Conservation (phyloP, 1,140 invertebrate species). For the Stegodyphus mimosarum region DNA sequence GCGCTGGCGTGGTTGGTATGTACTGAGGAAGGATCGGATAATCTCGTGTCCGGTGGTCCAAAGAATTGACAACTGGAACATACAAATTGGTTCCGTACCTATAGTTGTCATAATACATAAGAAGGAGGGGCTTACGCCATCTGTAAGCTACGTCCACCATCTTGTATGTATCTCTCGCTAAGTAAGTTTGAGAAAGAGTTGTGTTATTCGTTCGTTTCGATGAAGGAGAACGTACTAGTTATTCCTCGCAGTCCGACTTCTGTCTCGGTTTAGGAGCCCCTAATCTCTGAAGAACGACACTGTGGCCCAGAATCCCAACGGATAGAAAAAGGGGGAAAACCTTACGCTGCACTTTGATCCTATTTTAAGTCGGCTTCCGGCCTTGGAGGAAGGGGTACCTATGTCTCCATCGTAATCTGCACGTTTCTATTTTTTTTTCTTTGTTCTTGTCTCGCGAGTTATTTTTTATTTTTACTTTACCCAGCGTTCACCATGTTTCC, state of each 20-base stretch:
- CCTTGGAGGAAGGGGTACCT: conserved; percentile 32
- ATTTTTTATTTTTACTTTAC: background rate
- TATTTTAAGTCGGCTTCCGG: conserved; percentile 40
- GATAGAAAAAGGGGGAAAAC: conserved; percentile 2
- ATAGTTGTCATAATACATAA: conserved; percentile 61
- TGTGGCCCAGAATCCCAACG: conserved; percentile 33
- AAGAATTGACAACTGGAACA: conserved; percentile 39
- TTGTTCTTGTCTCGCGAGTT: background rate
- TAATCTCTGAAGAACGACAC: background rate
- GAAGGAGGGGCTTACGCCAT: conserved; percentile 51
- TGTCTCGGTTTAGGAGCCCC: conserved; percentile 1
- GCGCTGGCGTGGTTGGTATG: conserved; percentile 34
- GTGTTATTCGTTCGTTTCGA: conserved; percentile 28
- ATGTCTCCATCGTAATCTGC: background rate
- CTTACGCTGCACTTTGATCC: conserved; percentile 37
- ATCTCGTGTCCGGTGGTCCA: conserved; percentile 26
- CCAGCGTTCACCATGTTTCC: background rate
- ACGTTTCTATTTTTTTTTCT: conserved; percentile 7
- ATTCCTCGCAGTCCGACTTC: conserved; percentile 18
- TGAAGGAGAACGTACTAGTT: background rate
- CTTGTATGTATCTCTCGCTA: background rate
- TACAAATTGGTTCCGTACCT: conserved; percentile 60
- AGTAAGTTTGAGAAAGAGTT: background rate
- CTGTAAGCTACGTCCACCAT: conserved; percentile 51
- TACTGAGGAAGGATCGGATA: conserved; percentile 22